Base-by-base conservation (phyloP, 1,140 invertebrate species). In the Dreissena polymorpha region DNA sequence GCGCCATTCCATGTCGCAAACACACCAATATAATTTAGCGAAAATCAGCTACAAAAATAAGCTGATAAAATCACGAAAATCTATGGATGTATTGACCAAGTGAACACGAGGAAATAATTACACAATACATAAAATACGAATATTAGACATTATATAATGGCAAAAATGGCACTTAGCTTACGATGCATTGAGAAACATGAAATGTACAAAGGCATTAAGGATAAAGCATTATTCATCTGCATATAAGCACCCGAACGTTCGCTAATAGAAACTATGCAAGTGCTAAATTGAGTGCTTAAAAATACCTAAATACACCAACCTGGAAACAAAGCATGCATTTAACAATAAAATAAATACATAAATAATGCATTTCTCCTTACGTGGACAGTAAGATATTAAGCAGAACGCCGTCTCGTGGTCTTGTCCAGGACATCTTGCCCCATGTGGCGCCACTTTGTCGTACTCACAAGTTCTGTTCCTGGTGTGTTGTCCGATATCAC, bases 401-500 rank as follows among this genome's bases (percentile, higher is more conserved):
- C 89, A 90, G 7, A 3, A 53, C 49, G 83, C 50, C 5, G 65
- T 73, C 29, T 90, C 82, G 14, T 76, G 51, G 8, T 25, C 29
- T 27, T 63, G 16, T 14, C 88, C 89, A 18, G 67, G 60, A 79
- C 90, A 91, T 27, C 79, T 68, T 0, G 71, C 89, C 23, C 88
- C 88, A 84, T 89, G 85, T 25, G 85, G 88, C 5, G 86, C 85
- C 23, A 83, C 85, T 13, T 53, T 84, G 5, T 84, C 81, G 53
- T 63, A 63, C 25, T 85, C 79, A 75, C 90, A 91, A 13, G 29
- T 71, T 64, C 89, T 74, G 21, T 29, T 71, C 25, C 92, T 78
- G 10, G 39, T 68, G 60, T 86, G 84, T 16, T 65, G 81, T 13
- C 91, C 92, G 65, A 83, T 80, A n/a, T 87, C 86, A 78, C 90